Conservation (phyloP, 2,797 vertebrate species). For the Ptychadena robeensis region DNA sequence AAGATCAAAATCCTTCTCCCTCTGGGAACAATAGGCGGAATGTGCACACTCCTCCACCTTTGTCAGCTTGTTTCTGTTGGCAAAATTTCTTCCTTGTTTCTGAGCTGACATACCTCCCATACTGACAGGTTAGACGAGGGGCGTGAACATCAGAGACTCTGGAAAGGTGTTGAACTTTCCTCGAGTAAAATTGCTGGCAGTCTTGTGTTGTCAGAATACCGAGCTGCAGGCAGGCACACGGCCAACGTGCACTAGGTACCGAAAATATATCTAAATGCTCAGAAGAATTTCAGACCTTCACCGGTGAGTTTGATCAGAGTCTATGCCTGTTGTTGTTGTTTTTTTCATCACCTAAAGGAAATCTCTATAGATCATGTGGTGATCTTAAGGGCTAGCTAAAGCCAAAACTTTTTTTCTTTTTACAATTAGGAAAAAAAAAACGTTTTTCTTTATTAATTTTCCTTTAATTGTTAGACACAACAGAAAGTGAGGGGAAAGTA, state of each 20-base stretch:
- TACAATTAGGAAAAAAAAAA: no score
- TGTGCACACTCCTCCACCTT: conserved; percentile 7
- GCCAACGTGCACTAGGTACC: not conserved
- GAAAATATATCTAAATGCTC: not conserved
- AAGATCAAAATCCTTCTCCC: not conserved
- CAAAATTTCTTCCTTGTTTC: conserved; percentile 18
- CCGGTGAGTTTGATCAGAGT: not conserved
- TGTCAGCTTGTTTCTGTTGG: not conserved
- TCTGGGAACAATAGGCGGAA: not conserved
- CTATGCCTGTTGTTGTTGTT: not conserved
- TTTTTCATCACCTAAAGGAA: not conserved
- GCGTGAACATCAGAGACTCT: conserved; percentile 21
- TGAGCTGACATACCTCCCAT: not conserved
- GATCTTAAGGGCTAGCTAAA: no score
- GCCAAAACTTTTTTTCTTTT: no score
- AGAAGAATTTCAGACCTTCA: not conserved
- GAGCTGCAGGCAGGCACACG: not conserved
- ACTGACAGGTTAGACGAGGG: conserved; percentile 26
- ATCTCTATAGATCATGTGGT: no score
- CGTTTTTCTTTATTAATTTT: no score
- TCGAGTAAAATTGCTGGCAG: not conserved
- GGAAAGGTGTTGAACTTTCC: conserved; percentile 34
- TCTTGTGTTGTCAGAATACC: not conserved
- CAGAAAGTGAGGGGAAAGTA: no score
- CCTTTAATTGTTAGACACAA: no score